These are phyloP conservation scores for Phasia obesa DNA, from an alignment of 2,888 invertebrate genomes.

Conservation along the genomic window DNA sequence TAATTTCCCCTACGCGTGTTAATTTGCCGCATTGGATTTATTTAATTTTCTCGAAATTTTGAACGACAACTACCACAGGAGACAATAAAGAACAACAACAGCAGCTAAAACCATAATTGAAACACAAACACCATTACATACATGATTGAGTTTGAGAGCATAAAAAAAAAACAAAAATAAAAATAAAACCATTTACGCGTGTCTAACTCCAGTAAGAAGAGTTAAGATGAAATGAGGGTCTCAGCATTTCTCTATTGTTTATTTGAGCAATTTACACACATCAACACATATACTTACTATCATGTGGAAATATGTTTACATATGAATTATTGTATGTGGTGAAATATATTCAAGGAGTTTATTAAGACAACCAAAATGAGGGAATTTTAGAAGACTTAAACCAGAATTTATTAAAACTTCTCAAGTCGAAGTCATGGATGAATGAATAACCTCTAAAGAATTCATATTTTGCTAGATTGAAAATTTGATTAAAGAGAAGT, in stretches of 20 bases:
- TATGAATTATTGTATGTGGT: neutral
- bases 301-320: neutral
- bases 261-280: neutral
- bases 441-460: neutral
- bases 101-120: neutral
- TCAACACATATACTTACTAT: neutral
- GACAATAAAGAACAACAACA: conserved; percentile 46
- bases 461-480: too few relatives aligned
- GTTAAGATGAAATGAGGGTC: conserved; percentile 40
- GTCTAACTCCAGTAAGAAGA: conserved; percentile 44
- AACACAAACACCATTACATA: neutral
- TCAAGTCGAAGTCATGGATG: neutral
- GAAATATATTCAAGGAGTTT: conserved; percentile 1
- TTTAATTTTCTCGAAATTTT: conserved; percentile 75
- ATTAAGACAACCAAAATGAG: conserved; percentile 17
- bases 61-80: conserved; percentile 58
- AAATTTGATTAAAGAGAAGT: too few relatives aligned
- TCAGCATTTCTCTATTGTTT: conserved; percentile 22
- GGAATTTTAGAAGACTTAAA: conserved; percentile 17
- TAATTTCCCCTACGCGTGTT: conserved; percentile 74
- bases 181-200: conserved; percentile 46
- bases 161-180: conserved; percentile 3
- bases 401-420: neutral
- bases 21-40: conserved; percentile 79
- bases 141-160: neutral